Base-by-base conservation (phyloP, 1,140 invertebrate species). In the Cydia splendana region DNA sequence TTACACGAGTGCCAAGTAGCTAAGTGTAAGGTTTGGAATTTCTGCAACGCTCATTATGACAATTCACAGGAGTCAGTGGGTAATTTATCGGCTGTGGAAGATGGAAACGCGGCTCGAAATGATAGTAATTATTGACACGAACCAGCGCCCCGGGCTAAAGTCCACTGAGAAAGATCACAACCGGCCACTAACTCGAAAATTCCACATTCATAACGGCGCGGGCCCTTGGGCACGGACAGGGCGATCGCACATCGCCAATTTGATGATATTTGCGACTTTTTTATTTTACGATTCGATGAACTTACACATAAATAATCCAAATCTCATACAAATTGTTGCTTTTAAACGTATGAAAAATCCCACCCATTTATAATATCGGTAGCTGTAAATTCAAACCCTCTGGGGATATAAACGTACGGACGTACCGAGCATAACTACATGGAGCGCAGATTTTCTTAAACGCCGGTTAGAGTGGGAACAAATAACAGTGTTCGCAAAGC, bases 61-160 rank as follows among this genome's bases (percentile, higher is more conserved):
- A 85, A 84, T 92, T 92, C 87, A 91, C 85, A 89, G 86, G 91
- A 91, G 85, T 88, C 84, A 78, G 82, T 80, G 75, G 75, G 77
- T 84, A 89, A 91, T 90, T 87, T 85, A 88, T 86, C 81, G 85
- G 34, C 78, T 77, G 80, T 82, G 79, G 81, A 85, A 87, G 83
- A 85, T 87, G 88, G 80, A 85, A 88, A 87, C 81, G 84, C 81
- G 75, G 81, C 75, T 76, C 82, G 82, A 87, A 90, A 90, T 91
- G 79, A 87, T 88, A 88, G 88, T 93, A 87, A 91, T 93, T 92
- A 91, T 90, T 91, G 88, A 90, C 91, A 91, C 88, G 89, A 88
- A 89, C 80, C 78, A 80, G 73, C 76, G 85, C 87, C 83, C 69
- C 69, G 65, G 84, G 86, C 84, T 65, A 81, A 83, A 84, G 78